phyloP scores from a whole-genome alignment of 2,113 vertebrate species.

The Dromas ardeola region DNA sequence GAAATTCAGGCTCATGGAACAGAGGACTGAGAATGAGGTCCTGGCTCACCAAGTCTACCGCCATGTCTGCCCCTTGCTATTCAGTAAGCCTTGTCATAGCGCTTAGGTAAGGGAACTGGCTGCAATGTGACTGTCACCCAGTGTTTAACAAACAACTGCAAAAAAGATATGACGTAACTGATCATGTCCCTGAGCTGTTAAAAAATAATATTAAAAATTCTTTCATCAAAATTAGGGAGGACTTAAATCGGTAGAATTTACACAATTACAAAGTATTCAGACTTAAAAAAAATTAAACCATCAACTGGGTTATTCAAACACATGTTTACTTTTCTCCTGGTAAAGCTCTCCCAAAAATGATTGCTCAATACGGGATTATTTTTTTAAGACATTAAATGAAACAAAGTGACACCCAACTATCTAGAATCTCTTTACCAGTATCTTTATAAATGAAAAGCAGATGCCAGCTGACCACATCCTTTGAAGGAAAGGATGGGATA shows the following conservation, averaged over 20 bases:
- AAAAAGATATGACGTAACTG: background rate
- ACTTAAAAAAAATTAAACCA: background rate
- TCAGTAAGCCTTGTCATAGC: background rate
- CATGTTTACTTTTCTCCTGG: background rate
- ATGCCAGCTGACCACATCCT: background rate
- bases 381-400: background rate
- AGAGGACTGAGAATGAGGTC: background rate
- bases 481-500: background rate
- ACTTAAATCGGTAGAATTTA: background rate
- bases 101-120: background rate
- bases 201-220: background rate
- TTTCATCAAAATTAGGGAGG: background rate
- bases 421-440: background rate
- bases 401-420: background rate
- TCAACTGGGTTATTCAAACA: background rate
- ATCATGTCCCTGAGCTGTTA: background rate
- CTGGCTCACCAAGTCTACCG: background rate
- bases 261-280: background rate
- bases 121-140: background rate
- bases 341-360: background rate
- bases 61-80: background rate
- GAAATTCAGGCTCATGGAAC: background rate
- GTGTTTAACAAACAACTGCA: background rate
- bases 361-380: background rate
- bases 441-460: background rate